Base-by-base conservation (phyloP, 2,797 vertebrate genomes). In the Apogon talboti region DNA sequence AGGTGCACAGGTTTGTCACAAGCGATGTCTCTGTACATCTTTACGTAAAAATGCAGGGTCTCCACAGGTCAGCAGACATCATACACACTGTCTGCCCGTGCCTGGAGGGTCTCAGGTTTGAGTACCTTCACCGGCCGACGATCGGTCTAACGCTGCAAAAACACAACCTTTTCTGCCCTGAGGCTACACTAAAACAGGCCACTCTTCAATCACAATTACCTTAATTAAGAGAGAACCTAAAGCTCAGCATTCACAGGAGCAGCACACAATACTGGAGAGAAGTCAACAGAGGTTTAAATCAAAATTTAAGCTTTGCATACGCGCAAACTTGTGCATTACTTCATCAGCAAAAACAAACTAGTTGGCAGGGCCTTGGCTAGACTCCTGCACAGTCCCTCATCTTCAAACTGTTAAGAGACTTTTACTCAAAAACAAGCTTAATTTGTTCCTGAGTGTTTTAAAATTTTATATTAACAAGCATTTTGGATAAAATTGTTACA, bases 121-220 rank as follows among this genome's bases (percentile, higher is more conserved):
- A 59, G 50, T 67, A 77, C 83, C 86, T 82, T 76, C 72, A 62
- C 74, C 66, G 72, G 70, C 55, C 61, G 49, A 59, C 53, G 38
- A 81, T 81, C 63, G 71, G 66, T 55, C 69, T 51, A 82, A 69
- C 82, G 30, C 77, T 87, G 90, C 90, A 90, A 71, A 92, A 93
- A 82, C 71, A 71, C 74, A 82, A 78, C 59, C 74, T 74, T 70
- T 87, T 81, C 7, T 77, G 78, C 86, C 93, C 81, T 28, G 54
- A 80, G 92, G 93, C 87, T 74, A 38, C 66, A 70, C 61, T 49
- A 63, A 88, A 89, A 88, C 88, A 88, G 88, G 85, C 87, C 88
- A 71, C 66, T 87, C 90, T 85, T 94, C 92, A 88, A 80, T 92
- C 89, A 89, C 78, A 75, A 90, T 93, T 90, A 91, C 79, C 84